Evolutionary conservation across 2,888 invertebrate genomes (phyloP).

Genomic region (Scaptomyza polygonia): DNA sequence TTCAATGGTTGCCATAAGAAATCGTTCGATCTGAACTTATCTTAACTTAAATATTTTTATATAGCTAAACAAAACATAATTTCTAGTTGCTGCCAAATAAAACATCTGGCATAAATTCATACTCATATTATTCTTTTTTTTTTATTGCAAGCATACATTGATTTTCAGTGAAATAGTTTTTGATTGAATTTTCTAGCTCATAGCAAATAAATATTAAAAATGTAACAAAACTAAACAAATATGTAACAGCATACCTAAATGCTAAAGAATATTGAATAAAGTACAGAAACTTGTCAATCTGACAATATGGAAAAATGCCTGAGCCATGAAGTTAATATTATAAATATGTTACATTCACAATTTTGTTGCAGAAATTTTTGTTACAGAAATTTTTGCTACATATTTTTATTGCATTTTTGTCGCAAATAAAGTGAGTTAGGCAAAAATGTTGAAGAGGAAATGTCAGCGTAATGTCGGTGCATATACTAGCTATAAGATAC

Average conservation of each 20-base stretch:
- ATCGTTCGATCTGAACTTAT: too few species aligned
- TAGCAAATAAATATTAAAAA: too few species aligned
- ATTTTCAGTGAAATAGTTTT: too few species aligned
- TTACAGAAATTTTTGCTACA: background rate
- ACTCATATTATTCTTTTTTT: background rate
- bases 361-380: background rate
- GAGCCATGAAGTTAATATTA: background rate
- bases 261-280: too few species aligned
- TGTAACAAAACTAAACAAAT: too few species aligned
- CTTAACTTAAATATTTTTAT: too few species aligned
- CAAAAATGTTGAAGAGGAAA: background rate
- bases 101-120: conserved; percentile 43
- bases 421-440: background rate
- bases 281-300: too few species aligned
- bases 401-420: background rate
- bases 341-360: background rate
- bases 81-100: conserved; percentile 9
- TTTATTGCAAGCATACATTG: too few species aligned
- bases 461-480: background rate
- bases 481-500: background rate
- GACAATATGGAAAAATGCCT: background rate
- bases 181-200: too few species aligned
- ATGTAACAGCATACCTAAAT: too few species aligned
- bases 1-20: too few species aligned
- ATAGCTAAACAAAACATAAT: background rate